Conservation (phyloP, 2,113 vertebrate genomes). For the Bufo bufo region DNA sequence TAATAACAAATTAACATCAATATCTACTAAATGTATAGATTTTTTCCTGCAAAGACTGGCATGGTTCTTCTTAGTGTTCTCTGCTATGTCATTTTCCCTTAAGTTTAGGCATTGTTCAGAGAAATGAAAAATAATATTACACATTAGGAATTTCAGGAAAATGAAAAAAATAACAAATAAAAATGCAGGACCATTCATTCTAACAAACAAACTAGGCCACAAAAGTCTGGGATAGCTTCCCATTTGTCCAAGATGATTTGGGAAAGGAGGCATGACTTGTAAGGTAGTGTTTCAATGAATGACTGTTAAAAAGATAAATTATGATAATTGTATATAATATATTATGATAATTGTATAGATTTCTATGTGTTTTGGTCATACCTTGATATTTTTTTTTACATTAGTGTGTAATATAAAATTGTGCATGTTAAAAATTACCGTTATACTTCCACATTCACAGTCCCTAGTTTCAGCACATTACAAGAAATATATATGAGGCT, state of each 20-base stretch:
- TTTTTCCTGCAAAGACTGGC: not conserved
- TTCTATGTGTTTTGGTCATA: no score
- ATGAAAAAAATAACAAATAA: not conserved
- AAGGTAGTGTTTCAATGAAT: no score
- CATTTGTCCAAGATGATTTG: no score
- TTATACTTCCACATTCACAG: not conserved
- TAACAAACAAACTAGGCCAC: not conserved
- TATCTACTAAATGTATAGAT: constrained; percentile 21
- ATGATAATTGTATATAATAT: no score
- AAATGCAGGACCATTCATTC: not conserved
- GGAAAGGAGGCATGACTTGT: no score
- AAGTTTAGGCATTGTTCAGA: not conserved
- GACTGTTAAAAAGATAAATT: no score
- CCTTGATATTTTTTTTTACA: no score
- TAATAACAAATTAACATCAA: constrained; percentile 6
- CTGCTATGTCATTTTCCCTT: not conserved
- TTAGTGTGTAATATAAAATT: not conserved
- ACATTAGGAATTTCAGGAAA: not conserved
- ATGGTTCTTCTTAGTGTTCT: not conserved
- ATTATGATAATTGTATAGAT: no score
- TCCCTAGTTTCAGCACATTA: not conserved
- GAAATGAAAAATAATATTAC: not conserved
- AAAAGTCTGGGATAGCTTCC: no score
- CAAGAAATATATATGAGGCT: not conserved
- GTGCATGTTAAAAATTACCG: not conserved